phyloP scores from a whole-genome alignment of 1,140 invertebrate species.

The Anastrepha obliqua region DNA sequence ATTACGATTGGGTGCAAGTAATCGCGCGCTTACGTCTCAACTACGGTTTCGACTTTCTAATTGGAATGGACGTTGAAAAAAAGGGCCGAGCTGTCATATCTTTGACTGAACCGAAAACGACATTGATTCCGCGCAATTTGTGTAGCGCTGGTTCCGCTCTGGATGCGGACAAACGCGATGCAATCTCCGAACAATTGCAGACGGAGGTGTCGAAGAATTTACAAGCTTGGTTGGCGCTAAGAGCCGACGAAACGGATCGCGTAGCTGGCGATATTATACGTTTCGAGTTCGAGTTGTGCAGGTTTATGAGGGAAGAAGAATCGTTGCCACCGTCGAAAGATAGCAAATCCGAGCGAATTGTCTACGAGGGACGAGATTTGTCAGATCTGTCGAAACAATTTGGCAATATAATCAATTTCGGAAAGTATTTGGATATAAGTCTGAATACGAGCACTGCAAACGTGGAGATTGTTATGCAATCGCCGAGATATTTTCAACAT shows the following conservation, averaged over 20 bases:
- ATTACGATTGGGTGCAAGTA: slow-evolving; percentile 63
- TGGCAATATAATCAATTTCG: slow-evolving; percentile 63
- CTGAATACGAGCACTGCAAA: slow-evolving; percentile 57
- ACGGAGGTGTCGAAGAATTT: slow-evolving; percentile 63
- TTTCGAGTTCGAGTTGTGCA: slow-evolving; percentile 71
- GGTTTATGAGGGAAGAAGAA: slow-evolving; percentile 62
- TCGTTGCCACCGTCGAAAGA: slow-evolving; percentile 23
- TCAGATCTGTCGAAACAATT: slow-evolving; percentile 54
- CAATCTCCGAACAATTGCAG: slow-evolving; percentile 60
- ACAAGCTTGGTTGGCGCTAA: slow-evolving; percentile 62
- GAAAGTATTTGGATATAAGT: slow-evolving; percentile 62
- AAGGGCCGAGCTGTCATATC: slow-evolving; percentile 66
- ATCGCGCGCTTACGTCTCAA: slow-evolving; percentile 61
- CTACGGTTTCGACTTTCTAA: slow-evolving; percentile 68
- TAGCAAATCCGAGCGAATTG: not conserved
- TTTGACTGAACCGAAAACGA: slow-evolving; percentile 64
- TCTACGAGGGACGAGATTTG: slow-evolving; percentile 54
- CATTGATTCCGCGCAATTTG: slow-evolving; percentile 65
- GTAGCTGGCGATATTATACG: slow-evolving; percentile 65
- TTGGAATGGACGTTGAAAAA: slow-evolving; percentile 65
- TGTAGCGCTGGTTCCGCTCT: slow-evolving; percentile 60
- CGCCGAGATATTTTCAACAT: slow-evolving; percentile 62
- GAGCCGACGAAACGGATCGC: slow-evolving; percentile 60
- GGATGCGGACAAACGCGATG: slow-evolving; percentile 55
- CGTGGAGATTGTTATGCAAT: slow-evolving; percentile 61